Base-by-base conservation (phyloP, 35 echinoderm and acorn worm species). In the Lytechinus variegatus region DNA sequence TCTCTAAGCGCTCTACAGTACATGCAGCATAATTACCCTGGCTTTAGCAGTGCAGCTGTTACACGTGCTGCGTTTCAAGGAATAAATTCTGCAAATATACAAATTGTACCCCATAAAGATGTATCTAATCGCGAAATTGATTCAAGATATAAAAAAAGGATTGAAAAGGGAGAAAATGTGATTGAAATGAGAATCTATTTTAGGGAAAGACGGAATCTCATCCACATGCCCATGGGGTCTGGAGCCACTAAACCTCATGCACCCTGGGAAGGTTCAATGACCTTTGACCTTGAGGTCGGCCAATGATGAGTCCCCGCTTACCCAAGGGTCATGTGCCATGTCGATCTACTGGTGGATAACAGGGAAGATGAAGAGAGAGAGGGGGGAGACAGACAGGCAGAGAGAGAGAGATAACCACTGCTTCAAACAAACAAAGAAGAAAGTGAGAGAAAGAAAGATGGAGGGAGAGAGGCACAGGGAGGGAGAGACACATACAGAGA, bases 281-380 rank as follows among this genome's bases (percentile, higher is more conserved):
- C 92, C 92, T 93, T 93, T 93, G 92, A 93, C 92, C 92, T n/a
- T 13, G 53, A 55, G 92, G 92, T 93, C 92, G 28, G 53, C 11
- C 92, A 93, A 93, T 93, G 92, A 93, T 93, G 92, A 93, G 92
- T 93, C 92, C 92, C 92, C 28, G 92, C 54, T 57, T 93, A 57
- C 92, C 54, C 54, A 93, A 10, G 53, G 92, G 92, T 93, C 92
- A 93, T 54, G 52, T 57, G 92, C 53, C 92, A 93, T 93, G 92
- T 93, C 92, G 54, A 93, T 93, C 92, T n/a, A 57, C 92, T 93
- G 56, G 56, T 93, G 92, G 53, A 93, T 93, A 57, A 27, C 92
- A 55, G 92, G 92, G 88, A 90, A 14, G 88, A 54, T 28, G 8
- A 44, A 11, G 27, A 6, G 88, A 52, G 29, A 54, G 88, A 54